Percentiles rank a stretch among this genome's conserved stretches.
Evolutionary conservation across 2,797 vertebrate genomes (phyloP).

Genomic region (Eulemur coronatus): DNA sequence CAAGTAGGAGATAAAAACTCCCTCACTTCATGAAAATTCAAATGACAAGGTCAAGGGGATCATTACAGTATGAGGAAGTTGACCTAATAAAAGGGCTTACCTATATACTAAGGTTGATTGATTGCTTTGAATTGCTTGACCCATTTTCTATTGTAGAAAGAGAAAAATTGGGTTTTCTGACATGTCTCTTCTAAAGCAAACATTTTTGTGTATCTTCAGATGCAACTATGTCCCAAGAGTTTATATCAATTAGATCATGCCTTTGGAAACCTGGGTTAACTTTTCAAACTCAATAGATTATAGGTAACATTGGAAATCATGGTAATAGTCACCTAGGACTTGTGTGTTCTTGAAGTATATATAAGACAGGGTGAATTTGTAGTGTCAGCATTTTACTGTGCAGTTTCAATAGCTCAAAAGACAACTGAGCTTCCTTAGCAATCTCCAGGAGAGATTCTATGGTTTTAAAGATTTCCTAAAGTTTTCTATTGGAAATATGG

Average conservation of each 20-base stretch:
- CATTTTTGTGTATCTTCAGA: neutral
- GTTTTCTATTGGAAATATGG: neutral
- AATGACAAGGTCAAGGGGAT: slow-evolving; percentile 8
- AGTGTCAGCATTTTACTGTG: neutral
- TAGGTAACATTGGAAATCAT: neutral
- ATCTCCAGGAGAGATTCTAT: neutral
- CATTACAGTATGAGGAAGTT: neutral
- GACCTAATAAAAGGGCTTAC: neutral
- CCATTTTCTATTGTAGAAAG: neutral
- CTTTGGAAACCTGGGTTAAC: neutral
- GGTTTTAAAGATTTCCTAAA: neutral
- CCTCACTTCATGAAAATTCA: slow-evolving; percentile 31
- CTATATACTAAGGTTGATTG: neutral
- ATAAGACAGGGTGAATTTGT: neutral
- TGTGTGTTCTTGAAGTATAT: neutral
- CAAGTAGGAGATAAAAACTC: slow-evolving; percentile 11
- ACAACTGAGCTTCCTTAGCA: neutral
- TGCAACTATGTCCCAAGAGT: neutral
- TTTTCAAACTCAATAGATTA: neutral
- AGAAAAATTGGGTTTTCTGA: neutral
- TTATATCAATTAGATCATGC: neutral
- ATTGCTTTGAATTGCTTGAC: slow-evolving; percentile 1
- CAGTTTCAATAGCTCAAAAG: slow-evolving; percentile 4
- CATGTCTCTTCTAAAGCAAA: neutral
- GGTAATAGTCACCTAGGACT: neutral